Conservation (phyloP, 2,113 vertebrate species). For the Phyllostomus hastatus region DNA sequence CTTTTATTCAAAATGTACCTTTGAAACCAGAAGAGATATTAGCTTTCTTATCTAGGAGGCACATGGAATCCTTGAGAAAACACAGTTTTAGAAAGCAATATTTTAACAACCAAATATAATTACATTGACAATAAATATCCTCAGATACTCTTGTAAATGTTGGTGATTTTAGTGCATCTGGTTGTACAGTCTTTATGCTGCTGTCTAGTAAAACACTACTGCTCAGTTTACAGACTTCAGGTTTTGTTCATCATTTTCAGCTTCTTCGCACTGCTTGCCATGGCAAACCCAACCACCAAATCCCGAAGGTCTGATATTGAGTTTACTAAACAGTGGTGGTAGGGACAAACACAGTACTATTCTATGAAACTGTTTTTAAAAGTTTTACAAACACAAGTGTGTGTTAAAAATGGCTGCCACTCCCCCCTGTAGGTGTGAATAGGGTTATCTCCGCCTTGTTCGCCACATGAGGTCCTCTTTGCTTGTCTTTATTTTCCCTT, state of each 20-base stretch:
- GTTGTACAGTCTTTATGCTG: accelerated
- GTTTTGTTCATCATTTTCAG: neutral
- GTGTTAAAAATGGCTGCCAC: neutral
- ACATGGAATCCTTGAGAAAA: neutral
- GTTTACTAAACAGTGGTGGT: neutral
- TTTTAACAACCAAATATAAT: neutral
- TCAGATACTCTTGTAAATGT: neutral
- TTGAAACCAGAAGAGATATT: neutral
- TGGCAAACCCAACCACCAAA: neutral
- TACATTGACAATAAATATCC: neutral
- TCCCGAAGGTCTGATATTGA: neutral
- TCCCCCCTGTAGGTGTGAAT: neutral
- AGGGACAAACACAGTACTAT: neutral
- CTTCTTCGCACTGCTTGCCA: neutral
- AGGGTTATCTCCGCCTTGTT: no score
- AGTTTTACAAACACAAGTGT: neutral
- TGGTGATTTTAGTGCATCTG: neutral
- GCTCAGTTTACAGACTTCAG: neutral
- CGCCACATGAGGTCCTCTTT: accelerated
- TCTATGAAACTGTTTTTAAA: neutral
- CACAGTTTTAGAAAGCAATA: neutral
- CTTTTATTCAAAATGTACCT: neutral
- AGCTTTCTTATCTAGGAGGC: neutral
- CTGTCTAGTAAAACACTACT: neutral
- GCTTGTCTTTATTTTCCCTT: neutral